phyloP scores from a whole-genome alignment of 2,888 invertebrate genomes.

The Dorcus parallelipipedus region DNA sequence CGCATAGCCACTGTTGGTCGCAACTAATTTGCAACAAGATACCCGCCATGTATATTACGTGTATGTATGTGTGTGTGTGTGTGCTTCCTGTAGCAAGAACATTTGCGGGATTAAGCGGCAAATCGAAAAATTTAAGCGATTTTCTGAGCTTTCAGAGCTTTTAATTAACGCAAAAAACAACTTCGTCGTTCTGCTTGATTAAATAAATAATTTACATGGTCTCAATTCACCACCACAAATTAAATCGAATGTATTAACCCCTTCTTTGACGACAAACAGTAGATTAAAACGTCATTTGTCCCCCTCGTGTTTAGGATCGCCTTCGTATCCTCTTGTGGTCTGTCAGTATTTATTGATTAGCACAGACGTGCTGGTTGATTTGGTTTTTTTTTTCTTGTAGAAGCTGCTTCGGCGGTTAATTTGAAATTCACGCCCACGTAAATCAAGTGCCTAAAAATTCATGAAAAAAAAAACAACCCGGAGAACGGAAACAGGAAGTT shows the following conservation, averaged over 20 bases:
- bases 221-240: too few relatives aligned
- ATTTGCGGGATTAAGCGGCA: background rate
- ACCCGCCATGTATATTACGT: slow-evolving; percentile 1
- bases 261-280: too few relatives aligned
- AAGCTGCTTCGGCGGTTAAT: slow-evolving; percentile 27
- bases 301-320: too few relatives aligned
- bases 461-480: slow-evolving; percentile 16
- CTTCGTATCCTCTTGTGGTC: too few relatives aligned
- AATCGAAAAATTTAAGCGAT: background rate
- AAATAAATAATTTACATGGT: too few relatives aligned
- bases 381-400: too few relatives aligned
- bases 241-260: too few relatives aligned
- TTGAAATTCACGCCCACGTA: slow-evolving; percentile 16
- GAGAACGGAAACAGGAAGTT: slow-evolving; percentile 49
- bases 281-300: too few relatives aligned
- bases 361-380: too few relatives aligned
- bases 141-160: background rate
- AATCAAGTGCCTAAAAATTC: slow-evolving; percentile 38
- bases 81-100: background rate
- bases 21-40: slow-evolving; percentile 19
- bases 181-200: too few relatives aligned
- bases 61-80: background rate
- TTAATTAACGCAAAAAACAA: slow-evolving; percentile 12
- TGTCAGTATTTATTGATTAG: too few relatives aligned
- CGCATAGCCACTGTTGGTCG: slow-evolving; percentile 19